Conservation (phyloP, 2,113 vertebrate genomes). For the Eolophus roseicapilla region DNA sequence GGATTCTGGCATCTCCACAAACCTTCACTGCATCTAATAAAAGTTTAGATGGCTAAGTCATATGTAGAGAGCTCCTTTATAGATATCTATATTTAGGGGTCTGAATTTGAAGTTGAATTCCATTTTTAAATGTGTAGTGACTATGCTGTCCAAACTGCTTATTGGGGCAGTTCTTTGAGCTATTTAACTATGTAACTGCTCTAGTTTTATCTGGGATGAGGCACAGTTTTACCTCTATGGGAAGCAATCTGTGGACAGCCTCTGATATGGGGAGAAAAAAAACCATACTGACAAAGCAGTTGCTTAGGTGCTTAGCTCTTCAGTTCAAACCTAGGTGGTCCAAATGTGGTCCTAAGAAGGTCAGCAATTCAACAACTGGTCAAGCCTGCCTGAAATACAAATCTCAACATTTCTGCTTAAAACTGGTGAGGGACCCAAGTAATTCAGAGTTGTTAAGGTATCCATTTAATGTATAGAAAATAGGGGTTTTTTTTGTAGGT, state of each 20-base stretch:
- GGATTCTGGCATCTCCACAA: neutral
- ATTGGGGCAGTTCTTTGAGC: neutral
- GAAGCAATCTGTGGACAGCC: neutral
- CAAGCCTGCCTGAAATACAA: neutral
- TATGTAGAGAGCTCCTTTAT: neutral
- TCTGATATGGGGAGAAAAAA: rapidly evolving
- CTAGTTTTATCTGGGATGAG: neutral
- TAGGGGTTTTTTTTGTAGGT: neutral
- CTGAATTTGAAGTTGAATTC: neutral
- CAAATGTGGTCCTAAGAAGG: neutral
- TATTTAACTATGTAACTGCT: neutral
- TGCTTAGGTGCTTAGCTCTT: neutral
- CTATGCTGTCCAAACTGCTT: neutral
- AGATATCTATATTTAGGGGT: neutral
- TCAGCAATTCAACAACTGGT: neutral
- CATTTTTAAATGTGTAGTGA: neutral
- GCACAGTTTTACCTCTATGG: neutral
- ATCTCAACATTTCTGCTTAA: neutral
- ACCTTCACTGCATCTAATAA: neutral
- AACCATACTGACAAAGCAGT: neutral
- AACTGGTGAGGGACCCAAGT: neutral
- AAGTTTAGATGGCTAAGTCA: neutral
- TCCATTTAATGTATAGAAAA: neutral
- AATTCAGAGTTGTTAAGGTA: neutral
- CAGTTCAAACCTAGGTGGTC: neutral